Base-by-base conservation (phyloP, 2,888 invertebrate species). In the Ypsolopha scabrella region DNA sequence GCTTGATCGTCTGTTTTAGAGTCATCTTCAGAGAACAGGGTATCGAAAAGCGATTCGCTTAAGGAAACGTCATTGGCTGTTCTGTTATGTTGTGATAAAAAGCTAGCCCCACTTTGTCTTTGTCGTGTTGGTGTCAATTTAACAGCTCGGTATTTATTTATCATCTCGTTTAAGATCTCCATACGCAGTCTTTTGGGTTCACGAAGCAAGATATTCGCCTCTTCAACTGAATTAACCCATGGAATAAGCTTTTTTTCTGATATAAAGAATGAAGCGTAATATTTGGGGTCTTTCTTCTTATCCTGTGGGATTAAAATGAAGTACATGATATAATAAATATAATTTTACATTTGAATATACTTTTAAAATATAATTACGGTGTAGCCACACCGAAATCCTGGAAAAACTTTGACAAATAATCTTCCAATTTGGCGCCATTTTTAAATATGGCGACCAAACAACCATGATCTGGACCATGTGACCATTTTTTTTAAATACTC, bases 221-320 rank as follows among this genome's bases (percentile, higher is more conserved):
- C 94, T n/a, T 88, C 83, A 0, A 95, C 90, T 0, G 95, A 94
- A 46, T 87, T 77, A 38, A 88, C 83, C 95, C 96, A 96, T 51
- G 89, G 87, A 3, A 77, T 62, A 59, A 83, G 78, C 56, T 88
- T 81, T 56, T 87, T 78, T 41, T 88, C 82, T n/a, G 88, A 87
- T 13, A 90, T 70, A 46, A 82, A 72, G 59, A 86, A 89, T 6
- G 88, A 88, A 38, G 86, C 79, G 56, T 82, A 83, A 43, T 83
- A 69, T 64, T 75, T 87, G 0, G 88, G 78, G 53, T 88, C 87
- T 57, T 81, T 89, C 63, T 87, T 89, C 68, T 87, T 89, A 36
- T 75, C 69, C 88, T 88, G 64, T 48, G 80, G 78, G 41, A 58
- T 52, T 3, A 24, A 24, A 24, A 24, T 24, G 2, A 24, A 24